A percentile compares a stretch with the other conserved stretches of the same genome.
These are phyloP conservation scores for Hemiscyllium ocellatum DNA, from an alignment of 2,113 vertebrate species.

Conservation along the genomic window DNA sequence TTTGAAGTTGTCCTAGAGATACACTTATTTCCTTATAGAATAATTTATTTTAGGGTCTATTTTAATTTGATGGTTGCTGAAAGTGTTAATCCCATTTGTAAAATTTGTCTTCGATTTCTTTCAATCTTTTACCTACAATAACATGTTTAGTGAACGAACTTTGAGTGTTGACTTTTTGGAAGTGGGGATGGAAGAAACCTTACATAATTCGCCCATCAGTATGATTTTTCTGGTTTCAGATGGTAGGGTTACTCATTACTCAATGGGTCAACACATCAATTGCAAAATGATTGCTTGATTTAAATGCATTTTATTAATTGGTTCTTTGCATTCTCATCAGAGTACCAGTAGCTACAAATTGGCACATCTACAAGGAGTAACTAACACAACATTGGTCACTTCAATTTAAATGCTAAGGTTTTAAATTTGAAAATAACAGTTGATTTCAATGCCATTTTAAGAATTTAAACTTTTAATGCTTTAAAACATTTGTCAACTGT, in stretches of 20 bases:
- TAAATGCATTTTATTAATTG: not conserved
- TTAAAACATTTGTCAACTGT: not conserved
- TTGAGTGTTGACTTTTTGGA: not conserved
- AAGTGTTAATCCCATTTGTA: not conserved
- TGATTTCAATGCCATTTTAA: not conserved
- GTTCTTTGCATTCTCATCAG: not conserved
- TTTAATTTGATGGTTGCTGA: not conserved
- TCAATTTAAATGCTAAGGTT: slow-evolving; percentile 3
- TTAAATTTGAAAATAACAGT: not conserved
- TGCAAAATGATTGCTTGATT: not conserved
- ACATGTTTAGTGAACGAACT: not conserved
- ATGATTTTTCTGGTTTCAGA: not conserved
- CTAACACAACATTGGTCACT: not conserved
- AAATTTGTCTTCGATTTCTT: not conserved
- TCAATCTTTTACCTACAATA: not conserved
- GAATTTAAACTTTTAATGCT: not conserved
- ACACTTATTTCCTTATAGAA: not conserved
- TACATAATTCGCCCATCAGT: not conserved
- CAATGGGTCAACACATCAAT: not conserved
- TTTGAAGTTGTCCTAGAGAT: not conserved
- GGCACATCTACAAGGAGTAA: not conserved
- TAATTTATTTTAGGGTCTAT: not conserved
- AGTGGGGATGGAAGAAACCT: no score
- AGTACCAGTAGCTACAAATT: not conserved
- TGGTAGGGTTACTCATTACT: not conserved